phyloP scores from a whole-genome alignment of 1,140 invertebrate species.

The Drosophila mauritiana region DNA sequence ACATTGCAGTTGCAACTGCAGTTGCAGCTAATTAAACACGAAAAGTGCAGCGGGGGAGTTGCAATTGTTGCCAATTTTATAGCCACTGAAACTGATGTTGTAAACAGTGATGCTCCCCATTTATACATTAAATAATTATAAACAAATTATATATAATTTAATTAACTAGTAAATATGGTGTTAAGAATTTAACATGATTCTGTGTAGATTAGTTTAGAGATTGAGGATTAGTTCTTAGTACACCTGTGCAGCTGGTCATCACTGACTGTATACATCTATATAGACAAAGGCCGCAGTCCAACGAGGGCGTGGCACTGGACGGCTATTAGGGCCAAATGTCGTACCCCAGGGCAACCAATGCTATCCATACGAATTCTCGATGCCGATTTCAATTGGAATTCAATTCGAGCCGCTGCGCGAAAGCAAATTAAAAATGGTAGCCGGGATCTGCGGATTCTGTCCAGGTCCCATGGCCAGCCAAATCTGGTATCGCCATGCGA shows the following conservation, averaged over 20 bases:
- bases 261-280: neutral
- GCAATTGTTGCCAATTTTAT: constrained; percentile 53
- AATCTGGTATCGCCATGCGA: neutral
- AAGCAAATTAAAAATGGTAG: constrained; percentile 56
- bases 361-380: constrained; percentile 18
- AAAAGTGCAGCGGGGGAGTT: constrained; percentile 52
- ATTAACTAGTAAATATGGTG: no score
- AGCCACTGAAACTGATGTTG: constrained; percentile 2
- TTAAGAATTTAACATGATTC: no score
- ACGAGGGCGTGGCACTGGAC: constrained; percentile 3
- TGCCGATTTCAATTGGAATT: constrained; percentile 61
- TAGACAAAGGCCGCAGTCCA: neutral
- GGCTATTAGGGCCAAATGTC: constrained; percentile 29
- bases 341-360: neutral
- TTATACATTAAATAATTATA: neutral
- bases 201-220: no score
- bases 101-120: neutral
- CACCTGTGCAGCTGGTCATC: neutral
- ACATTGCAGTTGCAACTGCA: constrained; percentile 44
- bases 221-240: no score
- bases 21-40: constrained; percentile 76
- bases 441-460: constrained; percentile 1
- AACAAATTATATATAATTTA: no score
- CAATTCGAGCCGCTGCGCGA: constrained; percentile 53
- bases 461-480: neutral